Percentiles rank a stretch among this genome's conserved stretches.
These are phyloP conservation scores for Hirundichthys speculiger DNA, from an alignment of 2,113 vertebrate genomes.

Conservation along the genomic window DNA sequence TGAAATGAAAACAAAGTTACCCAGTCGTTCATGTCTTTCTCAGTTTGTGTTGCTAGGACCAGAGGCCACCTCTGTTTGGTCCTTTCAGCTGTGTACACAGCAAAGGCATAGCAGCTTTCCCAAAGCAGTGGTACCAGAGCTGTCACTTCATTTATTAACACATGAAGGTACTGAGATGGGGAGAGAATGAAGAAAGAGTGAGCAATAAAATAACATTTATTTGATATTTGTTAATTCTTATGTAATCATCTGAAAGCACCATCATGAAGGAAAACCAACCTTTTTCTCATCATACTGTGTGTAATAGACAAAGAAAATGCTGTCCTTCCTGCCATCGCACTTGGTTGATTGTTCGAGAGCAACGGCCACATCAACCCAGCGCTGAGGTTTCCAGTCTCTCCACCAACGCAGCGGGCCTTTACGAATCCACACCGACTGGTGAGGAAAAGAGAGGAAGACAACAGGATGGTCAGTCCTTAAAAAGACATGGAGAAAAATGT, in stretches of 20 bases:
- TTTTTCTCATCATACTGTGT: conserved; percentile 92
- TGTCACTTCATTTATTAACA: conserved; percentile 93
- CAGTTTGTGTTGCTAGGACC: conserved; percentile 86
- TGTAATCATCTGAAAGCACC: too few species aligned
- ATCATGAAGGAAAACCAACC: conserved; percentile 73
- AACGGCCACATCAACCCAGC: conserved; percentile 91
- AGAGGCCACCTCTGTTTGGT: conserved; percentile 92
- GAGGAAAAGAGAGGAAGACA: not conserved
- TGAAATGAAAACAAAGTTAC: conserved; percentile 71
- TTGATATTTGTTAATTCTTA: not conserved
- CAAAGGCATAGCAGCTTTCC: conserved; percentile 90
- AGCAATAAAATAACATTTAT: too few species aligned
- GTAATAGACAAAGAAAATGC: conserved; percentile 97
- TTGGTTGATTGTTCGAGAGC: conserved; percentile 92
- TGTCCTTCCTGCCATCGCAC: conserved; percentile 84
- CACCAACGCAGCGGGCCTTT: conserved; percentile 92
- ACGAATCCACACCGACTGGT: conserved; percentile 92
- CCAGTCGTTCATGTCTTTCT: conserved; percentile 95
- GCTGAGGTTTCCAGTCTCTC: conserved; percentile 93
- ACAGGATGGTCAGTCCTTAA: not conserved
- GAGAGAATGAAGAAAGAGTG: conserved; percentile 1
- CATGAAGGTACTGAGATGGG: conserved; percentile 86
- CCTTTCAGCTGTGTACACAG: conserved; percentile 90
- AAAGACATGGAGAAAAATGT: not conserved
- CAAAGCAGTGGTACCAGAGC: conserved; percentile 88